Evolutionary conservation across 1,140 invertebrate genomes (phyloP).

Genomic region (Ips typographus): DNA sequence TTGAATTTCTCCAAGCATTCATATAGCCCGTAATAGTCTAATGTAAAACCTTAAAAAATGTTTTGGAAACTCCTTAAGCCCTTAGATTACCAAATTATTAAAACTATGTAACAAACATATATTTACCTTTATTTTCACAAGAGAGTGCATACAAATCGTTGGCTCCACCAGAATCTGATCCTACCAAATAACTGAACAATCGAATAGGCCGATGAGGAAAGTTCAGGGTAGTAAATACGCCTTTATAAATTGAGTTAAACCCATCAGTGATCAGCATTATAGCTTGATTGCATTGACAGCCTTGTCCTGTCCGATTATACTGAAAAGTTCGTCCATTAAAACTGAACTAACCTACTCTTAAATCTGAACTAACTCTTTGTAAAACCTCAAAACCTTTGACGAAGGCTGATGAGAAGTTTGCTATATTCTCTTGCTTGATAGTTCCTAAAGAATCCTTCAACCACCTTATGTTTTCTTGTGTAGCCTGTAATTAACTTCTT

Average conservation of each 20-base stretch:
- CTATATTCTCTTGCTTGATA: constrained; percentile 71
- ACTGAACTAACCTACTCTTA: background rate
- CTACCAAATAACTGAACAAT: constrained; percentile 96
- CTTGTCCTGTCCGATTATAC: constrained; percentile 78
- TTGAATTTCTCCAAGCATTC: too few species aligned
- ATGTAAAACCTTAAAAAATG: too few species aligned
- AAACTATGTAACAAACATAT: too few species aligned
- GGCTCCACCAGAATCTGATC: constrained; percentile 84
- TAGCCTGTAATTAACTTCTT: constrained; percentile 63
- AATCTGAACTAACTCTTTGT: constrained; percentile 65
- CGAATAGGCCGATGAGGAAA: constrained; percentile 88
- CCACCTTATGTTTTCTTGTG: constrained; percentile 81
- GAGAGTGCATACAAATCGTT: constrained; percentile 90
- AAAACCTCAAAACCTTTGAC: constrained; percentile 90
- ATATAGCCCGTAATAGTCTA: too few species aligned
- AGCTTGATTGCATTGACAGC: constrained; percentile 95
- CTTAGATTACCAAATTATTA: too few species aligned
- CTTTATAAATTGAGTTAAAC: constrained; percentile 69
- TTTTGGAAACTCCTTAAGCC: too few species aligned
- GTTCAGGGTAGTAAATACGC: constrained; percentile 81
- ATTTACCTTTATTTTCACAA: constrained; percentile 90
- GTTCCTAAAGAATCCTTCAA: constrained; percentile 74
- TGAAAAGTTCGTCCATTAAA: constrained; percentile 49
- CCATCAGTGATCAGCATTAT: constrained; percentile 96
- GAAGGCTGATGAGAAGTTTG: constrained; percentile 92